Evolutionary conservation across 2,113 vertebrate genomes (phyloP), one percentile per base, ranked within the genome.

Genomic region (Synchiropus splendidus): DNA sequence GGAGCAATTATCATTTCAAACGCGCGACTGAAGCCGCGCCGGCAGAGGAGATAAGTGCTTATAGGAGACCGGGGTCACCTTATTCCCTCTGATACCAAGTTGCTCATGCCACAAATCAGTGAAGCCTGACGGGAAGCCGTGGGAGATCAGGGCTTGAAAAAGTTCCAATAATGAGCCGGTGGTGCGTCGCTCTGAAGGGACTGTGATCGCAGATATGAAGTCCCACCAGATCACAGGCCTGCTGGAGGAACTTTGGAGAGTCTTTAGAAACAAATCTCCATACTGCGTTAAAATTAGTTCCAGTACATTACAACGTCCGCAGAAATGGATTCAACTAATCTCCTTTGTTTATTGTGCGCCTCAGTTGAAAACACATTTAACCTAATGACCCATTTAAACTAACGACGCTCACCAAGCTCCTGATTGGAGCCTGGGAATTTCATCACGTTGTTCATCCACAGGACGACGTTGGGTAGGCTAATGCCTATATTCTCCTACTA

Each of bases 1-100:
- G 34, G 41, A 54, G 72, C 56, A 68, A 75, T 72, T 77, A 73
- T 64, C 67, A 73, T 79, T 75, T 81, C 62, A 77, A 75, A 75
- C 44, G 53, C 70, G 62, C 32, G 69, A 70, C 50, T 58, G 72
- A 70, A 68, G 65, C 61, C 55, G 62, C 67, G 59, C 64, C 63
- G 67, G 67, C 67, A 49, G 62, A 71, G 62, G 49, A 77, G 72
- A 81, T 75, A 75, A 81, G 71, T 75, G 66, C 69, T 73, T 53
- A 58, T 58, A 67, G 48, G 59, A 69, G 62, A 65, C 57, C 32
- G 30, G 62, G 76, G 79, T 81, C 79, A 70, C 65, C 67, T 66
- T 63, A 53, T 60, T 70, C 64, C 62, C 52, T 75, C 64, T 74
- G 69, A 79, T 79, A 70, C 47, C 43, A 53, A 31, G 44, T 46